phyloP scores from a whole-genome alignment of 2,113 vertebrate species.

The Dendropsophus ebraccatus region DNA sequence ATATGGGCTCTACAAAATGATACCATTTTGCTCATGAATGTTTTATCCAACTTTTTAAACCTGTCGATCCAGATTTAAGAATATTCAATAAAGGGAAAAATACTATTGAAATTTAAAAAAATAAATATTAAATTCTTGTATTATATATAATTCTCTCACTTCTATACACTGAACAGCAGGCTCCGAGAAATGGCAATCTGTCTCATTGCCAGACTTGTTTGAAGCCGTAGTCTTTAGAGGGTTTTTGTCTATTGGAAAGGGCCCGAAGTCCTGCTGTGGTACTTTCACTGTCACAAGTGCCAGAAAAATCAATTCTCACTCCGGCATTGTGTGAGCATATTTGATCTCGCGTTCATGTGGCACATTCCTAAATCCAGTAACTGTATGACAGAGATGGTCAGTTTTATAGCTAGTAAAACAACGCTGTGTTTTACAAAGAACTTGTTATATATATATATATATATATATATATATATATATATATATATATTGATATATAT shows the following conservation, averaged over 20 bases:
- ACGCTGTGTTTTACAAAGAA: neutral
- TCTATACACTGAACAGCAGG: constrained; percentile 26
- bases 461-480: neutral
- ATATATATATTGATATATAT: neutral
- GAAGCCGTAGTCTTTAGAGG: constrained; percentile 39
- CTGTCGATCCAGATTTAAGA: constrained; percentile 24
- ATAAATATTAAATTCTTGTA: neutral
- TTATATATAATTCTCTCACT: neutral
- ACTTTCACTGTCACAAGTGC: constrained; percentile 43
- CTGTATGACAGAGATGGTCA: neutral
- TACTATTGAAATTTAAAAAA: constrained; percentile 3
- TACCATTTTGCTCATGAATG: constrained; percentile 20
- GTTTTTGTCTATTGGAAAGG: constrained; percentile 26
- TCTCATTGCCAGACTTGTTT: constrained; percentile 47
- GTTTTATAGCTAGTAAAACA: neutral
- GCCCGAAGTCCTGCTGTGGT: constrained; percentile 38
- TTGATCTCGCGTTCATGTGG: constrained; percentile 33
- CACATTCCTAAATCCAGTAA: constrained; percentile 12
- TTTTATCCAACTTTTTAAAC: constrained; percentile 15
- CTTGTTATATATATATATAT: neutral
- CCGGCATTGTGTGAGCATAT: constrained; percentile 26
- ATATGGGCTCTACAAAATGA: constrained; percentile 40
- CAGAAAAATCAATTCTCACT: constrained; percentile 52
- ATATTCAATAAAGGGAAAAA: neutral
- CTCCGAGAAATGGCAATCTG: constrained; percentile 37